A percentile compares a stretch with the other conserved stretches of the same genome.
Evolutionary conservation across 2,888 invertebrate genomes (phyloP).

Genomic region (Anodontia alba): DNA sequence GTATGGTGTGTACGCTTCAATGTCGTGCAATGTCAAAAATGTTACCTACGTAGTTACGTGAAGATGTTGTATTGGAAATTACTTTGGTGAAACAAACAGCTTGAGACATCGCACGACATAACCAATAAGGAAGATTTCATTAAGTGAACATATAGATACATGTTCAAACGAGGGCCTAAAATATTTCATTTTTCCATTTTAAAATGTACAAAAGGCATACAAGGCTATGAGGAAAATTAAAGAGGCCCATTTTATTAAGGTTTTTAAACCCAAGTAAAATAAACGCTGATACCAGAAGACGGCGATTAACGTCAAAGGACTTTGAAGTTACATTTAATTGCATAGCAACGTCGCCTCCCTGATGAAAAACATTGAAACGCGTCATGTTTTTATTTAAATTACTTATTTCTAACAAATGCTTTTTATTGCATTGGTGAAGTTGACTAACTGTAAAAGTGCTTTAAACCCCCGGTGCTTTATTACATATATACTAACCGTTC

Average conservation of each 20-base stretch:
- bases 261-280: not conserved
- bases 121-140: not conserved
- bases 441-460: no score
- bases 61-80: not conserved
- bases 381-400: no score
- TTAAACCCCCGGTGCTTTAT: no score
- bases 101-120: not conserved
- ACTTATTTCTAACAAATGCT: no score
- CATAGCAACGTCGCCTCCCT: no score
- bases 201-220: not conserved
- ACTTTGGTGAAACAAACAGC: not conserved
- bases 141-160: not conserved
- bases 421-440: no score
- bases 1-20: not conserved
- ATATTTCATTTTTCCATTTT: not conserved
- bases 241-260: not conserved
- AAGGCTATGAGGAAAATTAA: not conserved
- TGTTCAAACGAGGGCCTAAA: not conserved
- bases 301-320: not conserved
- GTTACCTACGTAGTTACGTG: not conserved
- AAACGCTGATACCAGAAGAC: no score
- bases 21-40: no score
- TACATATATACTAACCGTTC: no score
- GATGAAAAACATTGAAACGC: no score
- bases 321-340: no score